Base-by-base conservation (phyloP, 1,140 invertebrate genomes). In the Sinella curviseta region DNA sequence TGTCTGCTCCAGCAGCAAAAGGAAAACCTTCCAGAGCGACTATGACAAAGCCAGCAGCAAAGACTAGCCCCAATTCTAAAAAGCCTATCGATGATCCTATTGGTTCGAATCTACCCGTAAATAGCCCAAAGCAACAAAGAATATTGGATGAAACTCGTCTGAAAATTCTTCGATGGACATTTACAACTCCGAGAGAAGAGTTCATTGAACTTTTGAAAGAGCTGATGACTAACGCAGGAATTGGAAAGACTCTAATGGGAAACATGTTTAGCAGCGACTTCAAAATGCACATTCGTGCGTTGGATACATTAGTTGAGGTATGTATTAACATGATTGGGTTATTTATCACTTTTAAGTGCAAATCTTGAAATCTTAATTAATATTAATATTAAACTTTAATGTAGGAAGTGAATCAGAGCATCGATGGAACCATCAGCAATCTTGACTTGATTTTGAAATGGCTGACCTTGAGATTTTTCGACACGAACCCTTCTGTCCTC, bases 241-340 rank as follows among this genome's bases (percentile, higher is more conserved):
- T 98, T 31, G 97, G 96, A 86, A 94, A 93, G 85, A 91, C 90
- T 77, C 88, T 98, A 1, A 92, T 97, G 82, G 89, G 92, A 0
- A 95, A 97, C 84, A 95, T 99, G 92, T 98, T 98, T 86, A 95
- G 98, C 87, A 90, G 91, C 82, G 97, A 99, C 87, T 99, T 99
- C 86, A 97, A 96, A 85, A 95, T 93, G 86, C 97, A 99, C 86
- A 91, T 98, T 33, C 98, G 97, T 89, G 97, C 96, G 8, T 95
- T 99, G 82, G 96, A 99, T 86, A 89, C 92, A 0, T 88, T 99
- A 28, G 92, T 90, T 76, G 95, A 97, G 85, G 91, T 92, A 86
- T 78, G 80, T 76, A 48, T 20, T 48, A 48, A 48, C 8, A 48
- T 77, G 8, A 48, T 48, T 48, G 20, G 39, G 30, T 76, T 75